Conservation (phyloP, 2,113 vertebrate genomes). For the Chitala chitala region DNA sequence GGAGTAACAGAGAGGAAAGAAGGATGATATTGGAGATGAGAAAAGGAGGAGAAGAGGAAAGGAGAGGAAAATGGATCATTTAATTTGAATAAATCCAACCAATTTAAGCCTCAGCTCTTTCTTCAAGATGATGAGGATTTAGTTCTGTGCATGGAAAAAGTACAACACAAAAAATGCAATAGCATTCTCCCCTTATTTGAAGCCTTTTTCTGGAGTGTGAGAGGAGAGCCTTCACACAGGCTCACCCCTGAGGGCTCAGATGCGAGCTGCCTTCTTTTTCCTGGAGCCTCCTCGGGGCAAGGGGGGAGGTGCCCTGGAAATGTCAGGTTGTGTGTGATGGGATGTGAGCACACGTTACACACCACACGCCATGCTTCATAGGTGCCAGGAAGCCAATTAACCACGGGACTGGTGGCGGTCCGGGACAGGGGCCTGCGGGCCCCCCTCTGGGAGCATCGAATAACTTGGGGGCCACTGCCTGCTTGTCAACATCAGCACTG, state of each 20-base stretch:
- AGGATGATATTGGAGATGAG: too few relatives aligned
- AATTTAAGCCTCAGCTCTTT: not conserved
- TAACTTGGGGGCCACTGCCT: constrained; percentile 18
- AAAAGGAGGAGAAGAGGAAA: too few relatives aligned
- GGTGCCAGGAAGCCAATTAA: not conserved
- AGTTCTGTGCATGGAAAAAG: not conserved
- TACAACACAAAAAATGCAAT: not conserved
- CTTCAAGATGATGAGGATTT: not conserved
- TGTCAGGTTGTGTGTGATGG: constrained; percentile 51
- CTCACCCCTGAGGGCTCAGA: not conserved
- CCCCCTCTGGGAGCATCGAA: not conserved
- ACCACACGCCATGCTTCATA: constrained; percentile 25
- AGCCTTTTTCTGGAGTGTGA: not conserved
- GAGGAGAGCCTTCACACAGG: not conserved
- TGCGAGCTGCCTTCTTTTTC: constrained; percentile 39
- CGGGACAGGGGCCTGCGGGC: not conserved
- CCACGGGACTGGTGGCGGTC: too few relatives aligned
- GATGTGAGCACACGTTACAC: constrained; percentile 13
- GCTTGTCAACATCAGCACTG: constrained; percentile 48
- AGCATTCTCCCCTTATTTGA: not conserved
- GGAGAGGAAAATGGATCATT: not conserved
- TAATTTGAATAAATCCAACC: not conserved
- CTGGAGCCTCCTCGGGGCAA: constrained; percentile 55
- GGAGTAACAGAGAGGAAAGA: not conserved
- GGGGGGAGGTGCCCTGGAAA: constrained; percentile 59